Percentiles rank a stretch among this genome's conserved stretches.
Conservation (phyloP, 2,113 vertebrate species). For the Cyanoderma ruficeps region DNA sequence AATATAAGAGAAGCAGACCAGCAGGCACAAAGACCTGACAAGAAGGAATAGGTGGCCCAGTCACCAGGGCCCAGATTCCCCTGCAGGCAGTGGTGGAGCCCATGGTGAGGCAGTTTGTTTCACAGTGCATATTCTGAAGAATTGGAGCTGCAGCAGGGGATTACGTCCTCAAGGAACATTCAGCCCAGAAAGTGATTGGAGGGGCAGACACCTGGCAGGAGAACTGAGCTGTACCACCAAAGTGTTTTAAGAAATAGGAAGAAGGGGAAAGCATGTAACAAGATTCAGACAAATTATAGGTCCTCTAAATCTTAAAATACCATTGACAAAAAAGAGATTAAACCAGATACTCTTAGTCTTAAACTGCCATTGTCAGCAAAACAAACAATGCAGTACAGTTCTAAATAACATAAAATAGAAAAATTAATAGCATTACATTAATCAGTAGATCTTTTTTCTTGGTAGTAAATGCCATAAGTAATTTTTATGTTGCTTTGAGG, state of each 20-base stretch:
- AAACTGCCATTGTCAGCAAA: constrained; percentile 36
- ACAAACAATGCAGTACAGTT: constrained; percentile 9
- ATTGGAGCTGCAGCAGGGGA: not conserved
- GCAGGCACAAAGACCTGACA: not conserved
- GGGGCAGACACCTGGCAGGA: not conserved
- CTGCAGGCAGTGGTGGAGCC: rapidly evolving
- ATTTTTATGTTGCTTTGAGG: constrained; percentile 48
- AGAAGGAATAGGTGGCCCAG: not conserved
- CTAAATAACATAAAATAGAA: constrained; percentile 19
- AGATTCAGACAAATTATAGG: not conserved
- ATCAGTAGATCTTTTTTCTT: not conserved
- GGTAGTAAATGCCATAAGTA: constrained; percentile 40
- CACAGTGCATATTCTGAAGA: not conserved
- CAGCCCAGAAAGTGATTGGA: not conserved
- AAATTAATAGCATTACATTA: constrained; percentile 54
- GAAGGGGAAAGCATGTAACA: not conserved
- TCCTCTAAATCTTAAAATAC: constrained; percentile 4
- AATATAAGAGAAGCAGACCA: not conserved
- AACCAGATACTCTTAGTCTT: constrained; percentile 43
- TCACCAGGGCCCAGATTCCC: rapidly evolving
- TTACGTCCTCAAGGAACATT: not conserved
- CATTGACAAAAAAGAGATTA: constrained; percentile 26
- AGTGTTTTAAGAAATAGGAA: not conserved
- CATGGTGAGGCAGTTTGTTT: rapidly evolving
- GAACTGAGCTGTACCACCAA: not conserved